Evolutionary conservation across 2,113 vertebrate species (phyloP).

Genomic region (Chionis minor): DNA sequence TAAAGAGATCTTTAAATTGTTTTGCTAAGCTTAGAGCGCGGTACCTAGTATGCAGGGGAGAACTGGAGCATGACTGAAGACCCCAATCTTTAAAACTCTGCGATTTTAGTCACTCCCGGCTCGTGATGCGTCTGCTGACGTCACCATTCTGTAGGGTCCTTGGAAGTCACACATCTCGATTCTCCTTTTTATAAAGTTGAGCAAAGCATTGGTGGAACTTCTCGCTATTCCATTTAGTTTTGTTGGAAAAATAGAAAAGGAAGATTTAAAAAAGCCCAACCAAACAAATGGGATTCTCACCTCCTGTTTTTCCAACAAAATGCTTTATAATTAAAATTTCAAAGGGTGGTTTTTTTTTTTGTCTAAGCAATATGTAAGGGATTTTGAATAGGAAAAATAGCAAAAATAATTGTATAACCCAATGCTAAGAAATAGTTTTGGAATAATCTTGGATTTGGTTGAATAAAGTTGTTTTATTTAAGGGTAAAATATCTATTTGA

Average conservation of each 20-base stretch:
- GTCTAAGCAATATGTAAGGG: background rate
- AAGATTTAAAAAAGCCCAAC: background rate
- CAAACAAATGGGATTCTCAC: background rate
- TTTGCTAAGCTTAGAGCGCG: background rate
- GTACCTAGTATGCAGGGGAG: background rate
- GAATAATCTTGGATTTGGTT: background rate
- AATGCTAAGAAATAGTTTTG: background rate
- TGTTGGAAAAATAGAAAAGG: background rate
- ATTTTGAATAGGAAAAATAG: background rate
- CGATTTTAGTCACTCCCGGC: background rate
- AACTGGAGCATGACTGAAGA: too few species aligned
- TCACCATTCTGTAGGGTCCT: background rate
- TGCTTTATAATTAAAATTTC: background rate
- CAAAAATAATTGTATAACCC: background rate
- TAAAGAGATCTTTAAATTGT: background rate
- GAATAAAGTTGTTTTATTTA: conserved; percentile 54
- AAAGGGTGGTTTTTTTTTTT: background rate
- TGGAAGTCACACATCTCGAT: background rate
- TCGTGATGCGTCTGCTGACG: background rate
- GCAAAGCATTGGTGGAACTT: background rate
- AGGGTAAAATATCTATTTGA: background rate
- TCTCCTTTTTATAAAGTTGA: background rate
- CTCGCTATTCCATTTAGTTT: background rate
- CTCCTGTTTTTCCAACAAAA: background rate
- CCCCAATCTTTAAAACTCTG: background rate